These are phyloP conservation scores for Pocillopora verrucosa DNA, from an alignment of 64 coral and sea anemone genomes.

Conservation along the genomic window DNA sequence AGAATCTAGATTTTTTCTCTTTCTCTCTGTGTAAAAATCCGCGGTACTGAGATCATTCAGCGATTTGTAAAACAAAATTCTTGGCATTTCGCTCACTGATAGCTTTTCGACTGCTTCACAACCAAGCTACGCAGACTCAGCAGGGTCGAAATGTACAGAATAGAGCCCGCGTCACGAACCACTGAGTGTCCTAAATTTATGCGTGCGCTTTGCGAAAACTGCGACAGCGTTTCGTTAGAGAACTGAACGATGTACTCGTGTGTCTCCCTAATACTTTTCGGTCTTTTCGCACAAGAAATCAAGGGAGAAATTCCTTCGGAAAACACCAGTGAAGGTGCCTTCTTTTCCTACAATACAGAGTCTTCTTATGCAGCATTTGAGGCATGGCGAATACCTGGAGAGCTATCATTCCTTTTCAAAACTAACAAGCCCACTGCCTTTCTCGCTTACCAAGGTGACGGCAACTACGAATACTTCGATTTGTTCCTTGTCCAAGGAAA, in stretches of 20 bases:
- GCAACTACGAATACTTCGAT: conserved; percentile 58
- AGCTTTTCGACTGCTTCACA: too few species aligned
- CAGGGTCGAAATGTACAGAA: too few species aligned
- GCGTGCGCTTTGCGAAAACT: neutral
- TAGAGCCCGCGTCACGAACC: too few species aligned
- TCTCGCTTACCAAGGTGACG: conserved; percentile 77
- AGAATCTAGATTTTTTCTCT: too few species aligned
- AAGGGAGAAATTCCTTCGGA: neutral
- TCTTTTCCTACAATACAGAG: conserved; percentile 6
- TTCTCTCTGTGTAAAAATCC: too few species aligned
- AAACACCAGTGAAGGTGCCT: neutral
- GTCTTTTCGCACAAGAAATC: neutral
- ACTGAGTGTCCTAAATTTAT: too few species aligned
- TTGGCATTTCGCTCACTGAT: too few species aligned
- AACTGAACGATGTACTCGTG: neutral
- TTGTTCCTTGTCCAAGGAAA: conserved; percentile 77
- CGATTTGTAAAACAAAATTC: too few species aligned
- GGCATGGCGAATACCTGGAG: conserved; percentile 4
- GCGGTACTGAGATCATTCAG: too few species aligned
- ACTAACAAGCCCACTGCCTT: conserved; percentile 29
- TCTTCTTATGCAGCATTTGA: neutral
- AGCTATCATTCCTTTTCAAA: conserved; percentile 48
- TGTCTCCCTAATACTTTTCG: neutral
- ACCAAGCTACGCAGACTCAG: too few species aligned
- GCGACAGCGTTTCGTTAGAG: neutral